Evolutionary conservation across 2,888 invertebrate genomes (phyloP), one percentile per base, ranked within the genome.

Genomic region (Colostygia pectinataria): DNA sequence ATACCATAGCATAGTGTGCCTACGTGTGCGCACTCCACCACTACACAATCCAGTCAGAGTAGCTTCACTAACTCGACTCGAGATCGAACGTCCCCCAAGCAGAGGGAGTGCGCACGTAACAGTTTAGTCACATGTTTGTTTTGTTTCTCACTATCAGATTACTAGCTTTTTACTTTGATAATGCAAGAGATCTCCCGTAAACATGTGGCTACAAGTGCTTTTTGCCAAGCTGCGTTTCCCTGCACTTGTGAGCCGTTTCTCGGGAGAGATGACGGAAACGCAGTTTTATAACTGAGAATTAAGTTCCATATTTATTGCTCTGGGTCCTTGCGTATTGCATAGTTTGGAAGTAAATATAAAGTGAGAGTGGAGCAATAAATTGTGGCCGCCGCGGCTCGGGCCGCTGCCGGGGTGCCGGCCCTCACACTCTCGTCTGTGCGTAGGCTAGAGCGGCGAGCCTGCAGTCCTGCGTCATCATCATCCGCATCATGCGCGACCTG

Each of bases 381-480:
- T 38, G 56, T 34, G 59, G 24, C 51, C 39, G 23, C 44, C 32
- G 48, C 31, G 15, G 28, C 33, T 41, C 18, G 13, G 29, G 37
- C 6, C 38, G 48, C 34, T 12, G 32, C 45, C 50, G 46, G 38
- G 43, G 24, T 15, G 32, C 15, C 9, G 8, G 27, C 15, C 27
- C 13, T 4, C 25, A 34, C 44, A 18, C 20, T 24, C 28, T 34
- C 27, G 15, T 39, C 57, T 66, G 73, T 67, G 74, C 23, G 56
- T 62, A 98, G 98, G 99, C 98, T 93, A 97, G 98, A 90, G 98
- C 98, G 61, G 96, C 97, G 71, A 96, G 96, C 63, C 93, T 98
- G 76, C 98, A 98, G 89, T 98, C 98, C 65, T 99, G 99, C 86
- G 97, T 98, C 57, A 96, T 99, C 91, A 95, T 99, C 74, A 98